Conservation (phyloP, 1,140 invertebrate genomes). For the Pogonomyrmex californicus region DNA sequence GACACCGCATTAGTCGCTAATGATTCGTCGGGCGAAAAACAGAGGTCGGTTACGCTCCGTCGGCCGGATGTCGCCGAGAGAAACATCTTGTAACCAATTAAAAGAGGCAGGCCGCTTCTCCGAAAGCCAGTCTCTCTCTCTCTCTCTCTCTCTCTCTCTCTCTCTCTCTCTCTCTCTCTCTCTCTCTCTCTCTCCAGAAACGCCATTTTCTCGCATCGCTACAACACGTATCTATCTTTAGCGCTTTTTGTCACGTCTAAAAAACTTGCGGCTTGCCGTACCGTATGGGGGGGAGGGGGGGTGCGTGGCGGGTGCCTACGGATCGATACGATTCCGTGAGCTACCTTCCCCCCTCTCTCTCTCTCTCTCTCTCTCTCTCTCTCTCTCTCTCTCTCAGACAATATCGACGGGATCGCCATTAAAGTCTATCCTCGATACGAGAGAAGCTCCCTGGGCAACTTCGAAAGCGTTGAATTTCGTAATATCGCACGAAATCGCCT, state of each 20-base stretch:
- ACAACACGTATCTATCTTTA: conserved; percentile 49
- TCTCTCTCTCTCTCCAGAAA: conserved; percentile 20
- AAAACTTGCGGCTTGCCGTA: neutral
- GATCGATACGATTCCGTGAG: conserved; percentile 58
- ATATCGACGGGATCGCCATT: conserved; percentile 62
- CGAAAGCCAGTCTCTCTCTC: conserved; percentile 25
- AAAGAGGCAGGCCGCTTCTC: conserved; percentile 28
- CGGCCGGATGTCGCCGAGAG: conserved; percentile 49
- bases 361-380: too few relatives aligned
- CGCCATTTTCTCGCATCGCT: conserved; percentile 35
- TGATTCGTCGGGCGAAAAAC: conserved; percentile 28
- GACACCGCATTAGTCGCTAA: neutral
- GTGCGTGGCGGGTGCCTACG: neutral
- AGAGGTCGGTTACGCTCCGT: conserved; percentile 25
- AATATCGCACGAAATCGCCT: conserved; percentile 55
- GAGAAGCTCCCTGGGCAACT: conserved; percentile 37
- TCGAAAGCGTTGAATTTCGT: conserved; percentile 51
- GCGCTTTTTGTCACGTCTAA: conserved; percentile 17
- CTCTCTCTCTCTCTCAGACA: conserved; percentile 10
- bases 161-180: conserved; percentile 3
- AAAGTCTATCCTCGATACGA: conserved; percentile 55
- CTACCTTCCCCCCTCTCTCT: neutral
- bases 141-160: conserved; percentile 39
- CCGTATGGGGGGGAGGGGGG: neutral
- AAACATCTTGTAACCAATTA: conserved; percentile 54